Evolutionary conservation across 1,140 invertebrate species (phyloP).

Genomic region (Aphis craccivora): DNA sequence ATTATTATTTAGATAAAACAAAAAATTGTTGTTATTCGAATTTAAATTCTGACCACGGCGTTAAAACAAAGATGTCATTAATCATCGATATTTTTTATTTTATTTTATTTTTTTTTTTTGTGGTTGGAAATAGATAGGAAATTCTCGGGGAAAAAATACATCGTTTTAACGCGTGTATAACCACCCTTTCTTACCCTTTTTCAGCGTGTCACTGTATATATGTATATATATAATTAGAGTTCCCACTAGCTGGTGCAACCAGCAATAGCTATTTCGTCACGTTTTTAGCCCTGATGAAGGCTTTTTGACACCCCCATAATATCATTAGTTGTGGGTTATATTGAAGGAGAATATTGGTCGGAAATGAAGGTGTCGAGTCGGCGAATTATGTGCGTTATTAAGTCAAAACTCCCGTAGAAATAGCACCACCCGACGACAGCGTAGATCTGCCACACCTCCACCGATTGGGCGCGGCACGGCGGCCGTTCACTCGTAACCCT

Average conservation of each 20-base stretch:
- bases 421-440: not conserved
- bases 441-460: not conserved
- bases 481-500: not conserved
- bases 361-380: conserved; percentile 56
- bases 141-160: not conserved
- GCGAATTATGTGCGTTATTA: conserved; percentile 51
- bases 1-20: not conserved
- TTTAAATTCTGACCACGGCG: not conserved
- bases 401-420: conserved; percentile 38
- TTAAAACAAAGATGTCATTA: conserved; percentile 48
- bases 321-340: conserved; percentile 9
- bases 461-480: not conserved
- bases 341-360: conserved; percentile 45
- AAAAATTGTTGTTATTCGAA: not conserved
- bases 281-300: conserved; percentile 25
- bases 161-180: not conserved
- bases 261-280: conserved; percentile 21
- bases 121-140: not conserved
- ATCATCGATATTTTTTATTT: conserved; percentile 43
- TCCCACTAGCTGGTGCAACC: not conserved
- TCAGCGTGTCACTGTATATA: not conserved
- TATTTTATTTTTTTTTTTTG: not conserved
- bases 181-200: not conserved
- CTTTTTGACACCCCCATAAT: conserved; percentile 19
- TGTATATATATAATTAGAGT: not conserved